Evolutionary conservation across 2,888 invertebrate genomes (phyloP), one percentile per base, ranked within the genome.

Genomic region (Agonopterix alstromeriana): DNA sequence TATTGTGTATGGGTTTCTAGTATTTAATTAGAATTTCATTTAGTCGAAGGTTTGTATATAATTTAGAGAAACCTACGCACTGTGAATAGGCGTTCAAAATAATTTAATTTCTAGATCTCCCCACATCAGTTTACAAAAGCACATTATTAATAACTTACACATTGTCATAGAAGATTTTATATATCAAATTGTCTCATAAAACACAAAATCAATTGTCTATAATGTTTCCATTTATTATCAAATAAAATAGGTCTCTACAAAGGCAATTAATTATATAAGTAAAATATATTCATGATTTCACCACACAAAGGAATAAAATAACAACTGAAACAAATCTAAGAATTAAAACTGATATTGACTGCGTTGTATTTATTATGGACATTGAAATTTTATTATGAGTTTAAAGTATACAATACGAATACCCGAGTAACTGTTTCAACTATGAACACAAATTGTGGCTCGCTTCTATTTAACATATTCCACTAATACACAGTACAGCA

Each of bases 401-500:
- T 63, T 67, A 66, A 66, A 67, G 70, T 67, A 68, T 65, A 62
- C 64, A 67, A 68, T 65, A 62, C 64, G 67, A 65, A 74, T 74
- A 79, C 76, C 80, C 65, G 66, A 79, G 72, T 78, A 67, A 77
- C 79, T 73, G 83, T 77, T 82, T 77, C 73, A 63, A 71, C 77
- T 80, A 76, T 86, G 88, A 86, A 87, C 88, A 88, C 88, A 88
- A 84, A 81, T 79, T 68, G 86, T 85, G 86, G 86, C 74, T 80
- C 73, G 75, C 73, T 71, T 78, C 73, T 76, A 76, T 64, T 56
- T 73, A 70, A 69, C 67, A 75, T 70, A 70, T 75, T 75, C 72
- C 74, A 78, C 80, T 80, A 78, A 69, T 71, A 74, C 75, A 76
- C 72, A 63, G 67, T 74, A 79, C 74, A 73, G 73, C 71, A 71